Evolutionary conservation across 2,113 vertebrate genomes (phyloP), one percentile per base, ranked within the genome.

Genomic region (Salvelinus alpinus): DNA sequence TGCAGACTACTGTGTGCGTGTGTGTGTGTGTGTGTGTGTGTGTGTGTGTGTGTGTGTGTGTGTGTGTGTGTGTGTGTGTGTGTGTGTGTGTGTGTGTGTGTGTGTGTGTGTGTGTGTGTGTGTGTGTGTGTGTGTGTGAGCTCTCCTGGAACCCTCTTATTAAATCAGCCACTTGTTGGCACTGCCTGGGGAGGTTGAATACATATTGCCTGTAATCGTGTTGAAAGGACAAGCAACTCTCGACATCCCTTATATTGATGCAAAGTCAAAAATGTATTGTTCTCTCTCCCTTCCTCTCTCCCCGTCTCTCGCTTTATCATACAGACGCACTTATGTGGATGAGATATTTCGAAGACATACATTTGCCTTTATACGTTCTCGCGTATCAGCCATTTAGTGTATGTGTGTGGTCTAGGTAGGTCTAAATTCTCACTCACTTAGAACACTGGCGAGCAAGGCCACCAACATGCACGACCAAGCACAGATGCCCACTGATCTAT

Each of bases 121-220:
- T 38, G 29, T 67, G 71, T 73, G 66, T 72, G 29, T 70, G 75
- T 74, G n/a, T 29, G 22, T 66, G 24, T 12, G 64, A 24, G 64
- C 25, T 31, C 64, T 44, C 72, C 25, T 27, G 18, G 72, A 83
- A 79, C 67, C 62, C 20, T 67, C 66, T 68, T 73, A 82, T 65
- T 73, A 80, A 81, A 85, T 79, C 76, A 71, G 70, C 73, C 78
- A 84, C 81, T 75, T 82, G 77, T 80, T 76, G 3, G 29, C 25
- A 25, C 70, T 80, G 80, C 82, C 71, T 78, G 8, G 18, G 20
- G 38, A 44, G 64, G 2, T 13, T 44, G 67, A 24, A 38, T 70
- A 47, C 47, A 54, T 27, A 71, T 71, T 7, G 47, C 70, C 29
- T 64, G 57, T 47, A 20, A 44, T 24, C 3, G 24, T 18, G 24